Percentiles rank a stretch among this genome's conserved stretches.
These are phyloP conservation scores for Otolemur crassicaudatus DNA, from an alignment of 2,797 vertebrate species.

Conservation along the genomic window DNA sequence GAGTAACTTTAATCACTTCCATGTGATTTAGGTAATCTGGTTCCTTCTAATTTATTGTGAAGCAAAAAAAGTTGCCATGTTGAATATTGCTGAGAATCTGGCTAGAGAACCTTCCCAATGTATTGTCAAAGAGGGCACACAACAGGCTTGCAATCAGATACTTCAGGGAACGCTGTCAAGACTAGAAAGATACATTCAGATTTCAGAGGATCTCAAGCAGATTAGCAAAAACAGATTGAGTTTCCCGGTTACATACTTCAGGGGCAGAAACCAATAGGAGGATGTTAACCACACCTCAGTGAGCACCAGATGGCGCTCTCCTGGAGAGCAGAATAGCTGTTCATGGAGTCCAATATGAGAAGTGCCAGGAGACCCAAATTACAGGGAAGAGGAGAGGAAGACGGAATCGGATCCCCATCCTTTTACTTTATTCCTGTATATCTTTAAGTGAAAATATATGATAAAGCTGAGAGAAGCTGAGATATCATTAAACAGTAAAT, in stretches of 20 bases:
- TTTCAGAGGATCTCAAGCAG: neutral
- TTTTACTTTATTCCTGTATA: neutral
- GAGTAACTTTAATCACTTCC: neutral
- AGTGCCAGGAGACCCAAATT: accelerated
- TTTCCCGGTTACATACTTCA: neutral
- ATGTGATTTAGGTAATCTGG: too few relatives aligned
- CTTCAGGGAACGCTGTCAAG: neutral
- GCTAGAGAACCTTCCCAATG: neutral
- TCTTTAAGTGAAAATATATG: neutral
- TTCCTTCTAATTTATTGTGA: neutral
- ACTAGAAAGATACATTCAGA: neutral
- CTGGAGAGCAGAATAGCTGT: neutral
- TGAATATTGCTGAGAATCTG: neutral
- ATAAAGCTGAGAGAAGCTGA: neutral
- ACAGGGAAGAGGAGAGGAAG: too few relatives aligned
- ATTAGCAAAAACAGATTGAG: neutral
- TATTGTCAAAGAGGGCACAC: neutral
- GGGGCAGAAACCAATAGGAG: neutral
- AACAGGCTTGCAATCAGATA: neutral
- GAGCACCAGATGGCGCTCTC: neutral
- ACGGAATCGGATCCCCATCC: neutral
- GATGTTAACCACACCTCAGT: neutral
- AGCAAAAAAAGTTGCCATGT: neutral
- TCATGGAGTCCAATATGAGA: accelerated
- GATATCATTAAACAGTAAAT: neutral